These are phyloP conservation scores for Mohoua ochrocephala DNA, from an alignment of 2,113 vertebrate species.

Conservation along the genomic window DNA sequence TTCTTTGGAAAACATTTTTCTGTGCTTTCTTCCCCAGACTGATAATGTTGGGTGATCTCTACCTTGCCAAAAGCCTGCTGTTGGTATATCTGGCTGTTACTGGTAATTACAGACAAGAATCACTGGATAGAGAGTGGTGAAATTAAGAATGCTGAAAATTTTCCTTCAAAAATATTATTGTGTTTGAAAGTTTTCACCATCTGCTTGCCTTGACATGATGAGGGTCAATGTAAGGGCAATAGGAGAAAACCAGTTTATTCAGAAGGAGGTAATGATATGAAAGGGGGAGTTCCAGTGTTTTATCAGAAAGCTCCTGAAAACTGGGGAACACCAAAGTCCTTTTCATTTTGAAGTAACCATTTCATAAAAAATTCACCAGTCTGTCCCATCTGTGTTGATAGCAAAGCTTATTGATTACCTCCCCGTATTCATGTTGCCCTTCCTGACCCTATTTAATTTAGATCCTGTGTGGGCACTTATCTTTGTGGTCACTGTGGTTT, in stretches of 20 bases:
- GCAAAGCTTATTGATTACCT: slow-evolving; percentile 24
- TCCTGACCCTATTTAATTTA: slow-evolving; percentile 48
- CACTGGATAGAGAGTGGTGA: not conserved
- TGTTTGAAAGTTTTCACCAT: not conserved
- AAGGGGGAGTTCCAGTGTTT: not conserved
- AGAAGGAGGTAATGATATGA: not conserved
- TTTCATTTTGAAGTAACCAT: not conserved
- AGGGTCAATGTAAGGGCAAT: not conserved
- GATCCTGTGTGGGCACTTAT: not conserved
- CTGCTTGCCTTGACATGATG: not conserved
- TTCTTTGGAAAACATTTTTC: not conserved
- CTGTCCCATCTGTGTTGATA: not conserved
- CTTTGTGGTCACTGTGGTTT: slow-evolving; percentile 16
- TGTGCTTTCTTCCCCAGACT: not conserved
- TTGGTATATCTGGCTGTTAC: not conserved
- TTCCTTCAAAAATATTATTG: not conserved
- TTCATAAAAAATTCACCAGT: not conserved
- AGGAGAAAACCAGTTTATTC: not conserved
- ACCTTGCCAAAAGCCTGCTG: not conserved
- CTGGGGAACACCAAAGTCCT: not conserved
- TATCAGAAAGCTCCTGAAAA: not conserved
- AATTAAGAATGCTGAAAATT: not conserved
- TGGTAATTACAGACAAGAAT: not conserved
- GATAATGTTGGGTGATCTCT: not conserved
- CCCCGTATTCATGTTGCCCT: not conserved